A percentile compares a stretch with the other conserved stretches of the same genome.
These are phyloP conservation scores for Drosophila azteca DNA, from an alignment of 1,140 invertebrate genomes.

Conservation along the genomic window DNA sequence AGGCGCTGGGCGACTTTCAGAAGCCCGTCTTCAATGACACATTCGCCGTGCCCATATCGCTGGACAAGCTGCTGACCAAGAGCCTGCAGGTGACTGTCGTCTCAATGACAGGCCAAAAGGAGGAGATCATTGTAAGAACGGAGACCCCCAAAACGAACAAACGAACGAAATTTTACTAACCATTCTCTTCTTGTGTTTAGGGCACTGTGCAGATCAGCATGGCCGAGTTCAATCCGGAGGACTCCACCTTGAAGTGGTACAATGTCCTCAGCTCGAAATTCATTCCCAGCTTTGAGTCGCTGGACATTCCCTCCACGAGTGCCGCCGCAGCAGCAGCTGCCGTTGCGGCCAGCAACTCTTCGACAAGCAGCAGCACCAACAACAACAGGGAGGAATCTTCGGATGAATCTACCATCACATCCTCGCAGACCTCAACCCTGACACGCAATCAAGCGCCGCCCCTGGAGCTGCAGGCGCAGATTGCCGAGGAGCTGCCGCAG, in stretches of 20 bases:
- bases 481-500: conserved; percentile 86
- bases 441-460: conserved; percentile 93
- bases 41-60: conserved; percentile 90
- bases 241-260: conserved; percentile 95
- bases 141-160: neutral
- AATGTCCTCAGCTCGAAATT: conserved; percentile 95
- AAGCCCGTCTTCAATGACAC: conserved; percentile 92
- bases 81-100: conserved; percentile 95
- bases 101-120: conserved; percentile 87
- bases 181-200: conserved; percentile 84
- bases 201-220: conserved; percentile 97
- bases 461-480: conserved; percentile 85
- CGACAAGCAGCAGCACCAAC: conserved; percentile 8
- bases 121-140: conserved; percentile 92
- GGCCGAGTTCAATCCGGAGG: conserved; percentile 95
- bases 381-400: conserved; percentile 93
- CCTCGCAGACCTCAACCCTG: conserved; percentile 96
- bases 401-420: conserved; percentile 98
- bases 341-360: conserved; percentile 50
- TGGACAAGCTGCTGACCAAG: conserved; percentile 91
- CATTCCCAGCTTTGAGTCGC: conserved; percentile 87
- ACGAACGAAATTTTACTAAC: neutral
- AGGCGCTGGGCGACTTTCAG: conserved; percentile 88
- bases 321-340: conserved; percentile 70
- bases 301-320: conserved; percentile 81